These are phyloP conservation scores for Quadroppia sp. DNA, from an alignment of 2,888 invertebrate genomes.

Conservation along the genomic window DNA sequence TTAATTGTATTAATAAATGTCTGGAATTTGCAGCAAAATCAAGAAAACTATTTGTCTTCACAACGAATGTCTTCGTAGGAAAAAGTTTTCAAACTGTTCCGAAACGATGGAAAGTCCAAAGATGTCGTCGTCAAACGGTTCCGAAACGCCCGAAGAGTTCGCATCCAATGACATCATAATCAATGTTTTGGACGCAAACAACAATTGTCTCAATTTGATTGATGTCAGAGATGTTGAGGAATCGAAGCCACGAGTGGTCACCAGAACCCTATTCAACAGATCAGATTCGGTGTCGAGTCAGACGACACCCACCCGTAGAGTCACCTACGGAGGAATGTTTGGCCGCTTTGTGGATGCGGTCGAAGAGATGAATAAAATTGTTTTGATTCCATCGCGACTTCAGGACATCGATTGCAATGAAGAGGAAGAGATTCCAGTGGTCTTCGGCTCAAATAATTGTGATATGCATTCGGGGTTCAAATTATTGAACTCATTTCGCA, in stretches of 20 bases:
- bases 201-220: conserved; percentile 11
- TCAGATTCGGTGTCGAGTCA: not conserved
- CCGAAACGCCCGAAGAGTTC: not conserved
- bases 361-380: conserved; percentile 19
- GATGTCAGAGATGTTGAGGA: not conserved
- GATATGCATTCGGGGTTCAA: conserved; percentile 15
- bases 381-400: conserved; percentile 8
- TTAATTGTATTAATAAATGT: not conserved
- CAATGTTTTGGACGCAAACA: conserved; percentile 23
- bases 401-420: conserved; percentile 23
- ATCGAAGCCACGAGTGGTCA: conserved; percentile 3
- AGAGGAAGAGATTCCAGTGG: not conserved
- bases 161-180: not conserved
- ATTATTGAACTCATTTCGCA: conserved; percentile 26
- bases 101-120: not conserved
- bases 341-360: not conserved
- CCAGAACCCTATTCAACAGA: not conserved
- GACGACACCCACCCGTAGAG: not conserved
- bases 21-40: conserved; percentile 14
- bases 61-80: not conserved
- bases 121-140: not conserved
- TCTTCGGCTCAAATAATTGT: not conserved
- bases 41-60: conserved; percentile 23
- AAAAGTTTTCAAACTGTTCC: not conserved
- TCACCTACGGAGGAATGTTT: conserved; percentile 12